phyloP scores from a whole-genome alignment of 2,113 vertebrate species.

The Peucedramus taeniatus region DNA sequence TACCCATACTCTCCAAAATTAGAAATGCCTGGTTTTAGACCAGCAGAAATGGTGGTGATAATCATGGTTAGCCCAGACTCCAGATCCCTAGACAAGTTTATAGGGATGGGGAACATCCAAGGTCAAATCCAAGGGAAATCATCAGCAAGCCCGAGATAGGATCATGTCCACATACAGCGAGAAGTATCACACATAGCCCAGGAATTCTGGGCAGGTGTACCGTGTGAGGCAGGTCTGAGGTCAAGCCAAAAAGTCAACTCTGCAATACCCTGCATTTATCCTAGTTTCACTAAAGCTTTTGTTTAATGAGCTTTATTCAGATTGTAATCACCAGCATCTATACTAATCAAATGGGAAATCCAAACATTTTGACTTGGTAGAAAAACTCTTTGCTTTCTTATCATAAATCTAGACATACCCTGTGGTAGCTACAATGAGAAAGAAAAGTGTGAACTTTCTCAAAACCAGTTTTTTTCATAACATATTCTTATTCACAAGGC shows the following conservation, averaged over 20 bases:
- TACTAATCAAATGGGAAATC: neutral
- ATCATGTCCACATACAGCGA: neutral
- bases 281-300: neutral
- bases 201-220: neutral
- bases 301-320: neutral
- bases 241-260: neutral
- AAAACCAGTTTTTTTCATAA: neutral
- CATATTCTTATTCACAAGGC: neutral
- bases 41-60: neutral
- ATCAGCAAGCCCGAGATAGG: neutral
- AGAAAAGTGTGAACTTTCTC: neutral
- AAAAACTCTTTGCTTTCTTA: neutral
- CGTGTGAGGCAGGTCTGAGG: neutral
- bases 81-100: neutral
- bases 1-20: neutral
- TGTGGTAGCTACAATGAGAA: neutral
- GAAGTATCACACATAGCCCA: neutral
- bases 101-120: neutral
- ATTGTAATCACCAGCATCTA: neutral
- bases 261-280: neutral
- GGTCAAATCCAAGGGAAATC: neutral
- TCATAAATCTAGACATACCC: neutral
- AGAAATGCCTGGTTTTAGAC: neutral
- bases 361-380: neutral
- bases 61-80: neutral